Percentiles rank a stretch among this genome's conserved stretches.
Conservation (phyloP, 2,888 invertebrate species). For the Polymixis flavicincta region DNA sequence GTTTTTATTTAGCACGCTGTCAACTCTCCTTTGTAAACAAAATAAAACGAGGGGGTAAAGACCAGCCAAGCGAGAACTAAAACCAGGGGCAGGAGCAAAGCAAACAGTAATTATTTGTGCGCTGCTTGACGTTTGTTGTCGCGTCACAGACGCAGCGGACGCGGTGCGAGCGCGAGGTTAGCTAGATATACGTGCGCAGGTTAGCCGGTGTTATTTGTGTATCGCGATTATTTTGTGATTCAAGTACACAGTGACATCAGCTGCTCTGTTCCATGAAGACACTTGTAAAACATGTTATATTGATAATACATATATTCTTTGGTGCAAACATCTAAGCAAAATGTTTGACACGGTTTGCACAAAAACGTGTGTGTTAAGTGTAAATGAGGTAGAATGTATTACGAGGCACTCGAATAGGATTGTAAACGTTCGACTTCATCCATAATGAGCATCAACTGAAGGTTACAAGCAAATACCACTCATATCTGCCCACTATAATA, state of each 20-base stretch:
- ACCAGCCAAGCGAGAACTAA: constrained; percentile 17
- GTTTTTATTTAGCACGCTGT: constrained; percentile 21
- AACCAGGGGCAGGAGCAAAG: constrained; percentile 51
- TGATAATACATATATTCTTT: constrained; percentile 36
- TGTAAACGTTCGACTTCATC: constrained; percentile 45
- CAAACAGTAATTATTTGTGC: constrained; percentile 64
- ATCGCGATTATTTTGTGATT: constrained; percentile 71
- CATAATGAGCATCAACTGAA: constrained; percentile 54
- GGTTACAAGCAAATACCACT: constrained; percentile 58
- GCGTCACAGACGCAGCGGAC: constrained; percentile 58
- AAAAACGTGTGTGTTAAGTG: constrained; percentile 32
- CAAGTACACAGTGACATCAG: constrained; percentile 77
- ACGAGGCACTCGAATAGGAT: constrained; percentile 40
- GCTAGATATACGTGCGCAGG: constrained; percentile 35
- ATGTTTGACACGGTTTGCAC: constrained; percentile 34
- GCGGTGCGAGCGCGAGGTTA: constrained; percentile 49
- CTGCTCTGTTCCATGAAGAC: constrained; percentile 58
- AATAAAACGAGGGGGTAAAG: constrained; percentile 8
- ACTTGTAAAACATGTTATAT: constrained; percentile 48
- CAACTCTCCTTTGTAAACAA: constrained; percentile 17
- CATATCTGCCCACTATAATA: constrained; percentile 51
- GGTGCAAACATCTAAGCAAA: constrained; percentile 43
- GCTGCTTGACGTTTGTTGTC: constrained; percentile 61
- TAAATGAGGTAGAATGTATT: constrained; percentile 43
- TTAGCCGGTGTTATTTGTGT: constrained; percentile 57